Evolutionary conservation across 2,113 vertebrate species (phyloP), one percentile per base, ranked within the genome.

Genomic region (Callipepla squamata): DNA sequence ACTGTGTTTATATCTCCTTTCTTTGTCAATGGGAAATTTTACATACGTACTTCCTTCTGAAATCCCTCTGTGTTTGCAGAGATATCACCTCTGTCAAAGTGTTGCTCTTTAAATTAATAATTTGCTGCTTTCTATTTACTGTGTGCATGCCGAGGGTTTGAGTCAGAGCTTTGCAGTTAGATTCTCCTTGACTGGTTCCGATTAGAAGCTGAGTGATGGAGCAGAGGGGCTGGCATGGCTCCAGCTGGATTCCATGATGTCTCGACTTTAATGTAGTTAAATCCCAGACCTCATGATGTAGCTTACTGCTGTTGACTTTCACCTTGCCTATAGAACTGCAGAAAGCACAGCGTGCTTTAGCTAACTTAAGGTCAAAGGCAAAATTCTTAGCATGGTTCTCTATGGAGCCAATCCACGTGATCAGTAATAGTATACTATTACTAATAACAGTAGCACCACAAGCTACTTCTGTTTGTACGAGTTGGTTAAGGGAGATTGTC

Each of bases 191-290:
- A 44, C 75, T 94, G 81, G 20, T 26, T 58, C 62, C 91, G 96
- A 82, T 95, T 88, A 90, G 70, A 63, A 77, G 45, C 57, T 34
- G 85, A 95, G 66, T 38, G 93, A 87, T 66, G 90, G 74, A 94
- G 93, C 85, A 92, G 93, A 20, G 69, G 51, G 80, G 28, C 86
- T 97, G 97, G 90, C 93, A 22, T 0, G 5, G 69, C 80, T 95
- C 96, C 97, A 96, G 1, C 25, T 73, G 79, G 91, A 94, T 93
- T 96, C 88, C 89, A 79, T 42, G 50, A 2, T 21, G 90, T 94
- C 96, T 96, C 38, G 17, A 50, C 86, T 92, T 59, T 9, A 16
- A 10, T 14, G 57, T 0, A 53, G 53, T 89, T 96, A 80, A 94
- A 91, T 58, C 78, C 85, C 91, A 94, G 93, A 53, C 17, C 81